phyloP scores from a whole-genome alignment of 2,113 vertebrate species.

The Neogale vison region DNA sequence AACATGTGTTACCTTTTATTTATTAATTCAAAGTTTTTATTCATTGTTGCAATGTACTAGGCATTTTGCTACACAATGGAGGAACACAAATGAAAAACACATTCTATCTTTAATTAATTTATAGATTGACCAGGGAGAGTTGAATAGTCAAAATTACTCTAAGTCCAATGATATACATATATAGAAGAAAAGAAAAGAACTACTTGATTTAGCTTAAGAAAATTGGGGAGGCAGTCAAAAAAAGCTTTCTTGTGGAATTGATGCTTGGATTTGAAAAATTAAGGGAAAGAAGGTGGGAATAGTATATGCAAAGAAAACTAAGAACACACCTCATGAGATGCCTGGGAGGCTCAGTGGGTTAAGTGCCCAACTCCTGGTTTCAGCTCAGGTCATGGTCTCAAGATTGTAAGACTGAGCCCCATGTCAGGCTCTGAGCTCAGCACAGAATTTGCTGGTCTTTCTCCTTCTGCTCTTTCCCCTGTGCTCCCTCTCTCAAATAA shows the following conservation, averaged over 20 bases:
- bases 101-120: constrained; percentile 24
- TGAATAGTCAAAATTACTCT: neutral
- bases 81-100: constrained; percentile 46
- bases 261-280: constrained; percentile 27
- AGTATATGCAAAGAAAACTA: neutral
- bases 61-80: constrained; percentile 17
- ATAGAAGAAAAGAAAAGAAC: neutral
- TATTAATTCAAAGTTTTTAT: constrained; percentile 40
- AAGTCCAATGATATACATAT: neutral
- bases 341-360: neutral
- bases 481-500: neutral
- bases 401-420: neutral
- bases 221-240: neutral
- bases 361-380: neutral
- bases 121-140: neutral
- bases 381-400: neutral
- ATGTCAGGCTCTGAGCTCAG: neutral
- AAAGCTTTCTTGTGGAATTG: neutral
- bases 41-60: neutral
- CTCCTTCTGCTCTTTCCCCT: neutral
- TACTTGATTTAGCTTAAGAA: constrained; percentile 13
- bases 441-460: neutral
- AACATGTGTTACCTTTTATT: neutral
- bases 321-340: neutral
- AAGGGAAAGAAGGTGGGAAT: neutral